These are phyloP conservation scores for Polylopha cassiicola DNA, from an alignment of 2,888 invertebrate species.

Conservation along the genomic window DNA sequence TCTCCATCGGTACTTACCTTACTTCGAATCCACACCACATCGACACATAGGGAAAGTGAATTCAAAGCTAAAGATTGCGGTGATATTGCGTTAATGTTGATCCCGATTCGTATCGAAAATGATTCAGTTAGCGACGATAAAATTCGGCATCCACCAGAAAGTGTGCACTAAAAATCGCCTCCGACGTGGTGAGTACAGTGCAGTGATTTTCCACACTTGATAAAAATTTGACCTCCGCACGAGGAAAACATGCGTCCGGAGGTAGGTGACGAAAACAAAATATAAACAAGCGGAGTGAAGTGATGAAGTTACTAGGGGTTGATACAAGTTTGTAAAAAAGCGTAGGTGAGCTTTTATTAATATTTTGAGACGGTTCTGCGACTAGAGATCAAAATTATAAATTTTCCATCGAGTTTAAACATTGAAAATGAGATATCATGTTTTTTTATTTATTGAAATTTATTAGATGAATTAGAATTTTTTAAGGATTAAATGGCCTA, in stretches of 20 bases:
- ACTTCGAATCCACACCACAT: conserved; percentile 39
- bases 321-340: conserved; percentile 14
- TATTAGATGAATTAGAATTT: no score
- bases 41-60: conserved; percentile 47
- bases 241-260: conserved; percentile 26
- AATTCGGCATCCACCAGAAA: conserved; percentile 79
- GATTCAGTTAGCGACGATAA: conserved; percentile 81
- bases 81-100: conserved; percentile 21
- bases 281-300: conserved; percentile 21
- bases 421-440: no score
- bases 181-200: conserved; percentile 74
- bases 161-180: conserved; percentile 69
- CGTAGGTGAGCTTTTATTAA: no score
- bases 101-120: conserved; percentile 53
- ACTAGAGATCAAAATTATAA: no score
- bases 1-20: conserved; percentile 74
- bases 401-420: no score
- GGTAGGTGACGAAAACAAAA: conserved; percentile 29
- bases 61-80: conserved; percentile 32
- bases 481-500: no score
- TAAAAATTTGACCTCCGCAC: conserved; percentile 24
- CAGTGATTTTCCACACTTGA: conserved; percentile 49
- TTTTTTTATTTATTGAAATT: no score
- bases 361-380: no score
- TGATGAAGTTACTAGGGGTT: conserved; percentile 11